phyloP scores from a whole-genome alignment of 2,888 invertebrate species.

The Calameuta filiformis region DNA sequence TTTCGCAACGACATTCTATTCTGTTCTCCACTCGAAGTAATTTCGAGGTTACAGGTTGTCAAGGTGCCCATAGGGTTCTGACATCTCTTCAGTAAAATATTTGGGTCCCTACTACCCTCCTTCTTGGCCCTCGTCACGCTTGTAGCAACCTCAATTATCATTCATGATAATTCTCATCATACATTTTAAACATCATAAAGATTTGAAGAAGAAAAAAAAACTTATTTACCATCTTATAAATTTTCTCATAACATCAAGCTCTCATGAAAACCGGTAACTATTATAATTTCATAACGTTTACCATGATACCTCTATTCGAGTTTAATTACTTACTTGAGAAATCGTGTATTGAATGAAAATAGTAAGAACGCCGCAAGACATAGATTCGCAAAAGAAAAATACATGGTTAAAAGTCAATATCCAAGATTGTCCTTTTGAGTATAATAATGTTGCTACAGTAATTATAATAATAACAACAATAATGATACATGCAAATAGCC shows the following conservation, averaged over 20 bases:
- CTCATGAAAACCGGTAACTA: background rate
- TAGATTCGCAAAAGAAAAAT: background rate
- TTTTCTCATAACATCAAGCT: background rate
- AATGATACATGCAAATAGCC: background rate
- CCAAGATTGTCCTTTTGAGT: background rate
- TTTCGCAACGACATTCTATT: constrained; percentile 35
- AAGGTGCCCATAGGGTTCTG: background rate
- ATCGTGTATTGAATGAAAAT: background rate
- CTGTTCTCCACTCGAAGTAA: background rate
- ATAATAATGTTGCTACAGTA: background rate
- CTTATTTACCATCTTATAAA: background rate
- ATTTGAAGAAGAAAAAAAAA: background rate
- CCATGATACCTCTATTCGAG: background rate
- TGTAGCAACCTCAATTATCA: background rate
- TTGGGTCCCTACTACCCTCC: background rate
- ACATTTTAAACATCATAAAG: background rate
- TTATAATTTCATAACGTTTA: background rate
- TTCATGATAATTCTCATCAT: background rate
- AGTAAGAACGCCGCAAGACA: background rate
- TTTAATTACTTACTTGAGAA: background rate
- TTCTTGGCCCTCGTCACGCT: background rate
- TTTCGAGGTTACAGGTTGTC: background rate
- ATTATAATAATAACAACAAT: background rate
- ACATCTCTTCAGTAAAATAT: background rate
- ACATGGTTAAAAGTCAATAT: background rate